A percentile compares a stretch with the other conserved stretches of the same genome.
phyloP scores from a whole-genome alignment of 2,113 vertebrate genomes.

The Mastomys natalensis region DNA sequence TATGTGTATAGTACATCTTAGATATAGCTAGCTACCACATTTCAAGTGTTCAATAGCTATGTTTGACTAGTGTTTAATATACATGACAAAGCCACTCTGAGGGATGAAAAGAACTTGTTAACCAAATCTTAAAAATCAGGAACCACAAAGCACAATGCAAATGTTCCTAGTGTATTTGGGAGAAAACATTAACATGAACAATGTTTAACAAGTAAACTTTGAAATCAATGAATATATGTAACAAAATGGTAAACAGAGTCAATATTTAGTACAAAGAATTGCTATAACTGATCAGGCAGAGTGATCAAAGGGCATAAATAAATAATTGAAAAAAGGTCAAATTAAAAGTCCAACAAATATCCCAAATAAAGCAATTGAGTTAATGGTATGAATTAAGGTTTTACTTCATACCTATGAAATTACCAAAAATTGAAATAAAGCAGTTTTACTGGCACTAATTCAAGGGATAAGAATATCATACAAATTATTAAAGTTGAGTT shows the following conservation, averaged over 20 bases:
- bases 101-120: not conserved
- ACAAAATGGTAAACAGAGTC: not conserved
- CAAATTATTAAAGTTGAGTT: not conserved
- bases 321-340: conserved; percentile 7
- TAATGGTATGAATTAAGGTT: not conserved
- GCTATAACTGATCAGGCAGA: not conserved
- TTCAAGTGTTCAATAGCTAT: not conserved
- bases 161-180: not conserved
- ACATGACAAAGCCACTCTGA: not conserved
- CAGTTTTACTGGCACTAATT: not conserved
- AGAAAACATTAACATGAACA: not conserved
- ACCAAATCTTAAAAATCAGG: conserved; percentile 29
- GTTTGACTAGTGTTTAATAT: not conserved
- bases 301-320: not conserved
- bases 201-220: not conserved
- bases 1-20: not conserved
- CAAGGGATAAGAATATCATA: not conserved
- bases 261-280: not conserved
- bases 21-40: not conserved
- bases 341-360: not conserved
- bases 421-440: conserved; percentile 44
- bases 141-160: not conserved
- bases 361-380: not conserved
- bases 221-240: not conserved
- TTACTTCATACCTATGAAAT: conserved; percentile 17